Percentiles rank a stretch among this genome's conserved stretches.
These are phyloP conservation scores for Chesias legatella DNA, from an alignment of 2,888 invertebrate species.

Conservation along the genomic window DNA sequence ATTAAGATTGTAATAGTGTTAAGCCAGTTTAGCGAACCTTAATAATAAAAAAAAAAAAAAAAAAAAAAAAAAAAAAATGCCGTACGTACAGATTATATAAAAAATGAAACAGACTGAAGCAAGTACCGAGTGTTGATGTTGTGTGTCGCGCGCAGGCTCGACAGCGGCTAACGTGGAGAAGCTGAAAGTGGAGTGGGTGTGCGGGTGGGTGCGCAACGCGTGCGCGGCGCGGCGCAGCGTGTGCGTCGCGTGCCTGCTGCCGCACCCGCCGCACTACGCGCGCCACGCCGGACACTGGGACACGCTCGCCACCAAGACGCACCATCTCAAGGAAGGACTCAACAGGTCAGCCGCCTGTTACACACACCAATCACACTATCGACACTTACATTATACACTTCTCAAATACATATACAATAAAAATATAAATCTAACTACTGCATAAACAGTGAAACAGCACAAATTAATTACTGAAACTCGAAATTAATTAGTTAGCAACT, in stretches of 20 bases:
- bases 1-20: too few relatives aligned
- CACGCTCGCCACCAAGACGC: slow-evolving; percentile 90
- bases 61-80: too few relatives aligned
- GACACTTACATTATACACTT: background rate
- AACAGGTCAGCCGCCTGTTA: slow-evolving; percentile 82
- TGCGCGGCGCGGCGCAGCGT: slow-evolving; percentile 92
- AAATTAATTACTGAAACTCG: too few relatives aligned
- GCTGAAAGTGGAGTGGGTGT: slow-evolving; percentile 94
- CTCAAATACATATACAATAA: background rate
- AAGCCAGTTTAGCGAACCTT: too few relatives aligned
- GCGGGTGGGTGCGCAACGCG: slow-evolving; percentile 92
- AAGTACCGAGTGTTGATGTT: slow-evolving; percentile 11
- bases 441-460: too few relatives aligned
- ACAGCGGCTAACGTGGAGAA: slow-evolving; percentile 94
- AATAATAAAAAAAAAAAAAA: too few relatives aligned
- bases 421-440: too few relatives aligned
- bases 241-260: slow-evolving; percentile 95
- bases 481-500: too few relatives aligned
- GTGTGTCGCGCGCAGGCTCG: slow-evolving; percentile 70
- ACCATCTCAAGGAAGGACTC: slow-evolving; percentile 96
- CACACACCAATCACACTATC: background rate
- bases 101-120: too few relatives aligned
- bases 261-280: slow-evolving; percentile 97
- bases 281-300: slow-evolving; percentile 98
- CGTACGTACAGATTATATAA: too few relatives aligned